Percentiles rank a stretch among this genome's conserved stretches.
These are phyloP conservation scores for Drosophila formosana DNA, from an alignment of 2,888 invertebrate species.

Conservation along the genomic window DNA sequence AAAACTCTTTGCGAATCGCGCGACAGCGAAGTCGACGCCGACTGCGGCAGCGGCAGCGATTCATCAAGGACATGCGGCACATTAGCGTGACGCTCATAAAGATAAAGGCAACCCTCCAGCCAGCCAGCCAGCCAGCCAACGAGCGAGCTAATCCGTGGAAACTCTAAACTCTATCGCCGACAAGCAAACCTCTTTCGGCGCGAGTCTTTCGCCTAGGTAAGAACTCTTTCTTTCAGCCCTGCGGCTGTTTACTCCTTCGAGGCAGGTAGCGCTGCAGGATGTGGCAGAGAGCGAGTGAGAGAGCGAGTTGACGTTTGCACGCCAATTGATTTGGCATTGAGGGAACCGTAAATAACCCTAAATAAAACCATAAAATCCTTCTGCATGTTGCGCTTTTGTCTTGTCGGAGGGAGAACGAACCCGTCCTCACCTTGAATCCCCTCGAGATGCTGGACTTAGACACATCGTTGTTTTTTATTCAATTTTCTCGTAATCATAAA, in stretches of 20 bases:
- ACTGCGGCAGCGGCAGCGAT: constrained; percentile 21
- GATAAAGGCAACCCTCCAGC: constrained; percentile 56
- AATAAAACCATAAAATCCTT: constrained; percentile 84
- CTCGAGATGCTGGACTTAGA: constrained; percentile 13
- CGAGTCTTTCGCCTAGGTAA: constrained; percentile 62
- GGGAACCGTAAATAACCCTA: constrained; percentile 78
- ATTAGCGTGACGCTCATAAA: constrained; percentile 75
- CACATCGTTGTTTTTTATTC: constrained; percentile 23
- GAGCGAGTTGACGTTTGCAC: constrained; percentile 71
- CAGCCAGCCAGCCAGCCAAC: background rate
- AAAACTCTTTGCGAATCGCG: constrained; percentile 81
- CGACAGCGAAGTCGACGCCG: constrained; percentile 11
- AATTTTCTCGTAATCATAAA: constrained; percentile 62
- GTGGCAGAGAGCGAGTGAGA: background rate
- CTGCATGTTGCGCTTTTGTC: constrained; percentile 75
- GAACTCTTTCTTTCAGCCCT: constrained; percentile 66
- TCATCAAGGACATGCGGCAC: constrained; percentile 73
- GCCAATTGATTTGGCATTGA: constrained; percentile 78
- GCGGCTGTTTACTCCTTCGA: constrained; percentile 50
- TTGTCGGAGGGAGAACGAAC: constrained; percentile 16
- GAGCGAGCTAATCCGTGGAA: constrained; percentile 68
- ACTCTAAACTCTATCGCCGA: constrained; percentile 66
- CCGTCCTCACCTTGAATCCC: constrained; percentile 68
- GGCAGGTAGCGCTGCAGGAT: constrained; percentile 33
- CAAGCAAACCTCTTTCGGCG: constrained; percentile 75